phyloP scores from a whole-genome alignment of 1,140 invertebrate genomes.

The Chironomus tepperi region DNA sequence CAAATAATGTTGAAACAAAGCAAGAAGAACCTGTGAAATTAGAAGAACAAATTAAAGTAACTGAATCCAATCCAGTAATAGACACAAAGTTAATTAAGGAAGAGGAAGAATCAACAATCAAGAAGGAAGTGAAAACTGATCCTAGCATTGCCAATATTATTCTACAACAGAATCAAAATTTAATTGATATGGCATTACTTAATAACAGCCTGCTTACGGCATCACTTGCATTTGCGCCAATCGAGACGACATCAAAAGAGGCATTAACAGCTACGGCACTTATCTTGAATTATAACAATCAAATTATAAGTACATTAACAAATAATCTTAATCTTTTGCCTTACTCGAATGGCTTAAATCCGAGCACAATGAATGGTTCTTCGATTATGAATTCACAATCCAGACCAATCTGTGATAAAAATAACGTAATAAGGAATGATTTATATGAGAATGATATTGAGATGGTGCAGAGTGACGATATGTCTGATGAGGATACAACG shows the following conservation, averaged over 20 bases:
- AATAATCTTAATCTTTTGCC: constrained; percentile 21
- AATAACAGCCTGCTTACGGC: neutral
- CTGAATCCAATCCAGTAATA: neutral
- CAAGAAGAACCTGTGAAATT: neutral
- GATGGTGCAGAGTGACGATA: neutral
- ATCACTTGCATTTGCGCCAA: neutral
- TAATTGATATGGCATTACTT: constrained; percentile 5
- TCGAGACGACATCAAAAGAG: neutral
- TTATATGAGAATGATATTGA: constrained; percentile 7
- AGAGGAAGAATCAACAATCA: neutral
- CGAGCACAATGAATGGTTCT: neutral
- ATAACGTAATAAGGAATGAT: neutral
- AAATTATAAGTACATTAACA: constrained; percentile 5
- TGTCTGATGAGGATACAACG: neutral
- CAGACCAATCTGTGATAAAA: constrained; percentile 19
- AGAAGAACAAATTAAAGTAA: neutral
- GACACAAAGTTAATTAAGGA: neutral
- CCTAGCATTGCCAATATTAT: neutral
- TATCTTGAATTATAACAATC: constrained; percentile 13
- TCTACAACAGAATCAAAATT: constrained; percentile 5
- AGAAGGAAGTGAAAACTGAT: neutral
- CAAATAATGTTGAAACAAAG: neutral
- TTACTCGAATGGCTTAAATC: neutral
- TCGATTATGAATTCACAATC: neutral
- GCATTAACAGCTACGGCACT: neutral